Evolutionary conservation across 2,888 invertebrate species (phyloP).

Genomic region (Drosophila lutescens): DNA sequence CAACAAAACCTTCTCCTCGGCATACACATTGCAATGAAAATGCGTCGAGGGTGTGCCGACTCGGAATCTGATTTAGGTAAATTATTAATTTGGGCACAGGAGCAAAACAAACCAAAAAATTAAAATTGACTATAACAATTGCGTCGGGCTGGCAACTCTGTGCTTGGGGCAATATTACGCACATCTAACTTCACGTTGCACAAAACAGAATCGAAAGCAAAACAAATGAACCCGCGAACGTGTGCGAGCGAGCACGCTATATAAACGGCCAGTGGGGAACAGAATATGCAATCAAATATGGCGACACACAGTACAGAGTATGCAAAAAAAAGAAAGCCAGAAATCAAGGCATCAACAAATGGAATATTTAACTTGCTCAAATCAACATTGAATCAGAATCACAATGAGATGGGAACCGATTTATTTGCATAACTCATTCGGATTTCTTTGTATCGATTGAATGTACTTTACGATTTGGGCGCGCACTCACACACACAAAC

Average conservation of each 20-base stretch:
- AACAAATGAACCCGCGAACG: slow-evolving; percentile 64
- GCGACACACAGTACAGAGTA: slow-evolving; percentile 61
- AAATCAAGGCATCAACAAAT: slow-evolving; percentile 38
- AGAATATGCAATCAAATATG: slow-evolving; percentile 73
- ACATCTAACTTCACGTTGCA: slow-evolving; percentile 75
- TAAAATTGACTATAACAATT: background rate
- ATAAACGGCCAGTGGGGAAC: slow-evolving; percentile 37
- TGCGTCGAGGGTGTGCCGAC: slow-evolving; percentile 1
- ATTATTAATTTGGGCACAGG: background rate
- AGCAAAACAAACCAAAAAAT: slow-evolving; percentile 14
- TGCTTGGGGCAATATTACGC: slow-evolving; percentile 41
- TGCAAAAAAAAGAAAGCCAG: slow-evolving; percentile 41
- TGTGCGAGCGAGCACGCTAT: slow-evolving; percentile 55
- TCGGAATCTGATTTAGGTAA: background rate
- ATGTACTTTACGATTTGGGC: slow-evolving; percentile 51
- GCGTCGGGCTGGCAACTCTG: slow-evolving; percentile 58
- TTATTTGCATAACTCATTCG: background rate
- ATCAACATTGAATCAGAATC: slow-evolving; percentile 6
- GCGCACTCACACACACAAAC: slow-evolving; percentile 48
- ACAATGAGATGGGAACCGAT: background rate
- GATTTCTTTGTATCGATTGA: background rate
- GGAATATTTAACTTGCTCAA: slow-evolving; percentile 28
- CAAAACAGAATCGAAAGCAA: slow-evolving; percentile 74
- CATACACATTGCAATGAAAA: slow-evolving; percentile 27
- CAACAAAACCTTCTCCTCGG: slow-evolving; percentile 11